Conservation (phyloP, 2,113 vertebrate species). For the Thymallus thymallus region DNA sequence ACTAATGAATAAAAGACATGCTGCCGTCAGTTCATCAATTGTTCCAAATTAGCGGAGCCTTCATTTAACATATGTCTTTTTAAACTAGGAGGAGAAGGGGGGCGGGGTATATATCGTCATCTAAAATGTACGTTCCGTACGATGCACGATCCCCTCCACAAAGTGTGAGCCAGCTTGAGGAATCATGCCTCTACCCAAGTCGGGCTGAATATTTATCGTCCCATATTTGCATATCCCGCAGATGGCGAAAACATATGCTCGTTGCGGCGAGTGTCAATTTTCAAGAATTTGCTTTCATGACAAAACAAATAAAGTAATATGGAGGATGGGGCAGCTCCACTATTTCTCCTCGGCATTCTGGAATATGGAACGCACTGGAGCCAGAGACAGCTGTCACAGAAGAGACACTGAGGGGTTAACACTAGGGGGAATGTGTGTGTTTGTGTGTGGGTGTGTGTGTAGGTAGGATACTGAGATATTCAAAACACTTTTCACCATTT, state of each 20-base stretch:
- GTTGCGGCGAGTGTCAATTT: slow-evolving; percentile 69
- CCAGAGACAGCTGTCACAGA: slow-evolving; percentile 16
- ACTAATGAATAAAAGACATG: slow-evolving; percentile 35
- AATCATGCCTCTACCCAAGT: slow-evolving; percentile 63
- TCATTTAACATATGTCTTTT: slow-evolving; percentile 64
- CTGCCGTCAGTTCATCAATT: slow-evolving; percentile 59
- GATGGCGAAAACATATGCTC: slow-evolving; percentile 76
- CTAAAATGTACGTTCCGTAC: slow-evolving; percentile 20
- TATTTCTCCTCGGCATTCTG: slow-evolving; percentile 43
- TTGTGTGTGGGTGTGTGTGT: slow-evolving; percentile 9
- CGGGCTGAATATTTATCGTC: slow-evolving; percentile 77
- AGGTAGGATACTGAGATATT: too few relatives aligned
- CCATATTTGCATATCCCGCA: slow-evolving; percentile 72
- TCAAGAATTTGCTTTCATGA: slow-evolving; percentile 74
- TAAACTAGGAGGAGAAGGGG: slow-evolving; percentile 41
- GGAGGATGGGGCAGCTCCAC: slow-evolving; percentile 54
- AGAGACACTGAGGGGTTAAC: slow-evolving; percentile 43
- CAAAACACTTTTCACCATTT: too few relatives aligned
- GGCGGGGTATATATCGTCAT: not conserved
- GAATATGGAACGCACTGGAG: slow-evolving; percentile 31
- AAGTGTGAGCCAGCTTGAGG: slow-evolving; percentile 64
- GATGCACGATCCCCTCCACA: slow-evolving; percentile 44
- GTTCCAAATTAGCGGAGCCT: slow-evolving; percentile 70
- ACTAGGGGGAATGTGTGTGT: slow-evolving; percentile 17
- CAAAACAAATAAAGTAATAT: slow-evolving; percentile 77